Conservation (phyloP, 2,888 invertebrate species). For the Leptinotarsa peninsularis region DNA sequence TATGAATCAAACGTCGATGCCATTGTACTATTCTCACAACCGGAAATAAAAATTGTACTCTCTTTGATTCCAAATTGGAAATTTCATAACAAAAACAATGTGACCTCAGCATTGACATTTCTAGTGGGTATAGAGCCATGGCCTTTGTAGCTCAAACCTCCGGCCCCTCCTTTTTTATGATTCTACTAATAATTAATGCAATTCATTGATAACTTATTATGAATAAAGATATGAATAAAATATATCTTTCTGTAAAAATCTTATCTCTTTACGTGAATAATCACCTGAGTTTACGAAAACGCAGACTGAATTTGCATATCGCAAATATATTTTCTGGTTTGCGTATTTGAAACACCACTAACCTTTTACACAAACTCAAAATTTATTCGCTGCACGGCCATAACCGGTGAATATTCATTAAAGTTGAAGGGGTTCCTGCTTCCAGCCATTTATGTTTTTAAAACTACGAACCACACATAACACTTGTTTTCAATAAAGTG, state of each 20-base stretch:
- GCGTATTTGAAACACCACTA: not conserved
- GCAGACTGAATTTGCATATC: not conserved
- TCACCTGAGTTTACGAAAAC: conserved; percentile 8
- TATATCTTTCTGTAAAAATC: not conserved
- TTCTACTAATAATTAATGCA: not conserved
- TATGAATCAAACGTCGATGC: conserved; percentile 7
- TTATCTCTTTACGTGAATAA: not conserved
- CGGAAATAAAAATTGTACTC: not conserved
- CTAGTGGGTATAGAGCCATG: conserved; percentile 28
- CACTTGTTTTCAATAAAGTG: not conserved
- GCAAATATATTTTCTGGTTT: not conserved
- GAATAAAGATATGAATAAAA: not conserved
- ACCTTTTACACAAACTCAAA: conserved; percentile 4
- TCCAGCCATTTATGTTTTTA: conserved; percentile 10
- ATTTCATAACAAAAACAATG: conserved; percentile 43
- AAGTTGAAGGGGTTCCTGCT: conserved; percentile 14
- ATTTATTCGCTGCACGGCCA: not conserved
- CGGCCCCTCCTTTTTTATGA: conserved; percentile 32
- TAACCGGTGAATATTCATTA: conserved; percentile 3
- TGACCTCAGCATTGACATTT: conserved; percentile 60
- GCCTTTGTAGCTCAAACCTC: conserved; percentile 29
- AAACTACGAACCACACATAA: conserved; percentile 4
- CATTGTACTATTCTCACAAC: not conserved
- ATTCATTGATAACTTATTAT: not conserved
- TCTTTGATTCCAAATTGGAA: conserved; percentile 4